These are phyloP conservation scores for Molanna angustata DNA, from an alignment of 2,888 invertebrate genomes.

Conservation along the genomic window DNA sequence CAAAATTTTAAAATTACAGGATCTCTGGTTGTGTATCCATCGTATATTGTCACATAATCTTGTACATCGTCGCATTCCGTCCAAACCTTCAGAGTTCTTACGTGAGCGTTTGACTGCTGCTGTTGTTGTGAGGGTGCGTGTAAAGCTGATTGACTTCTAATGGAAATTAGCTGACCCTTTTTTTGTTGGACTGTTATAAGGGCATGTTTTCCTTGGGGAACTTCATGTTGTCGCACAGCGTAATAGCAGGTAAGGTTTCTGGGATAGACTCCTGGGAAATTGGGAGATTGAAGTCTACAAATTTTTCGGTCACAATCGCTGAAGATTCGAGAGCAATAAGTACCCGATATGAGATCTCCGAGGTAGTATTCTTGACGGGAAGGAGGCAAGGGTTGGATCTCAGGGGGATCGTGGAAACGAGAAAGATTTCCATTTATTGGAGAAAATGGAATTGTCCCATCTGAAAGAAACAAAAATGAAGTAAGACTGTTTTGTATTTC, in stretches of 20 bases:
- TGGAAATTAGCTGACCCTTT: constrained; percentile 81
- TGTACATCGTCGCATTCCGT: constrained; percentile 83
- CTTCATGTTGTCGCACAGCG: constrained; percentile 81
- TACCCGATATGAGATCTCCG: constrained; percentile 86
- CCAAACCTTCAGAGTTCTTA: constrained; percentile 64
- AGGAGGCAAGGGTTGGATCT: constrained; percentile 36
- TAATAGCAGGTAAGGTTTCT: constrained; percentile 93
- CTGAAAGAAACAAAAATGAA: no score
- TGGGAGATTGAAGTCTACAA: constrained; percentile 87
- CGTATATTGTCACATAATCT: constrained; percentile 86
- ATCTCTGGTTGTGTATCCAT: constrained; percentile 84
- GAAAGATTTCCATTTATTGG: constrained; percentile 15
- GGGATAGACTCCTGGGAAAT: constrained; percentile 91
- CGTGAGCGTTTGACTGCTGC: constrained; percentile 41
- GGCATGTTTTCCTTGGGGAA: constrained; percentile 84
- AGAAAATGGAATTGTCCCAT: constrained; percentile 20
- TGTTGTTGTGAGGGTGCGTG: constrained; percentile 55
- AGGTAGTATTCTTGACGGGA: constrained; percentile 65
- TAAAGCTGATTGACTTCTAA: constrained; percentile 72
- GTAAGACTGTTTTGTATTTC: no score
- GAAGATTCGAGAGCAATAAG: constrained; percentile 89
- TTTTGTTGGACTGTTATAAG: constrained; percentile 82
- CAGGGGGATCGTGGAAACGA: constrained; percentile 4
- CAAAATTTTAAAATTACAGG: constrained; percentile 87
- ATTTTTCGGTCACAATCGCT: constrained; percentile 89